Conservation (phyloP, 2,113 vertebrate species). For the Galeopterus variegatus region DNA sequence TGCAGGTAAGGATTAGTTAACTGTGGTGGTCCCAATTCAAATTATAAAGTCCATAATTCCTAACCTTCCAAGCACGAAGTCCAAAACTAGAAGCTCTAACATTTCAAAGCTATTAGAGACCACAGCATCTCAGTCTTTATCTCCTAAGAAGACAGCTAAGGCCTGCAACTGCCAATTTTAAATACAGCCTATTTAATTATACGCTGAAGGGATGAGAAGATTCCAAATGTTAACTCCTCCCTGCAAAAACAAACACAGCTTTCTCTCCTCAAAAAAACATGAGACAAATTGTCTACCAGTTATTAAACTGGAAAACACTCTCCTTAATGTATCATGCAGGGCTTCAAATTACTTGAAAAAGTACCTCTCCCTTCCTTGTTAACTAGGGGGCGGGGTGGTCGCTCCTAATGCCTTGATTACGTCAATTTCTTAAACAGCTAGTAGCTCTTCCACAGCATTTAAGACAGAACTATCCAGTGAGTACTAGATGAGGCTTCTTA, state of each 20-base stretch:
- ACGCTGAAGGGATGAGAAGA: constrained; percentile 21
- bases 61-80: neutral
- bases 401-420: neutral
- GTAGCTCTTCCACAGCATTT: neutral
- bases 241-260: constrained; percentile 32
- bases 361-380: neutral
- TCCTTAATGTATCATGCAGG: constrained; percentile 13
- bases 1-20: neutral
- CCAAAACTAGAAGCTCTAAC: constrained; percentile 3
- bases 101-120: constrained; percentile 29
- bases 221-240: constrained; percentile 41
- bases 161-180: neutral
- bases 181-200: neutral
- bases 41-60: neutral
- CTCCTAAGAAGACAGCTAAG: neutral
- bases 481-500: neutral
- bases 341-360: constrained; percentile 56
- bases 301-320: constrained; percentile 15
- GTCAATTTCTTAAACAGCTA: constrained; percentile 32
- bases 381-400: neutral
- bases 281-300: constrained; percentile 3
- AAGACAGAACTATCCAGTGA: constrained; percentile 45
- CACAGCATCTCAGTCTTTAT: neutral
- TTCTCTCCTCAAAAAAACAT: neutral
- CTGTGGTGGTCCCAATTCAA: neutral